A percentile compares a stretch with the other conserved stretches of the same genome.
Evolutionary conservation across 2,888 invertebrate genomes (phyloP).

Genomic region (Zaprionus bogoriensis): DNA sequence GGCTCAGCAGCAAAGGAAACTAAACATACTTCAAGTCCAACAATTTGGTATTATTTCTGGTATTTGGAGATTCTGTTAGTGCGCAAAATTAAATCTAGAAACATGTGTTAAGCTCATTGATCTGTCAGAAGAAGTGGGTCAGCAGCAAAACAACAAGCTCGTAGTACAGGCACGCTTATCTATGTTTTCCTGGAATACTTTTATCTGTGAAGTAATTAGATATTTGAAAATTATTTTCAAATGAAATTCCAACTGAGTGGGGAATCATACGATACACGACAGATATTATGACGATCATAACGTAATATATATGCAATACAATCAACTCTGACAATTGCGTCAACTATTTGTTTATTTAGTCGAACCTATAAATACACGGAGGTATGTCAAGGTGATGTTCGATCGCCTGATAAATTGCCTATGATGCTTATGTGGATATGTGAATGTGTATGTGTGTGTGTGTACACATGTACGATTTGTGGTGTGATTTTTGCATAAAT

Average conservation of each 20-base stretch:
- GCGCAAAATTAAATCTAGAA: neutral
- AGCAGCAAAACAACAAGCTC: too few species aligned
- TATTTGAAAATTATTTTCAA: neutral
- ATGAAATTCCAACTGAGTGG: neutral
- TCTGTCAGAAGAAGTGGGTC: neutral
- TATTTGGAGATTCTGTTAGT: neutral
- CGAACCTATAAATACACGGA: conserved; percentile 48
- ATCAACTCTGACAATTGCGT: conserved; percentile 44
- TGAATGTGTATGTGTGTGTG: conserved; percentile 15
- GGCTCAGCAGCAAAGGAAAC: conserved; percentile 12
- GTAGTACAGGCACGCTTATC: too few species aligned
- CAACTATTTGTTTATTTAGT: conserved; percentile 50
- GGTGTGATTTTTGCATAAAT: conserved; percentile 49
- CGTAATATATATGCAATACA: conserved; percentile 18
- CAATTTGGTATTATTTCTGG: conserved; percentile 13
- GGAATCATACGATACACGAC: conserved; percentile 24
- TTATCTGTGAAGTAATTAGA: too few species aligned
- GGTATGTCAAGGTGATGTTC: conserved; percentile 78
- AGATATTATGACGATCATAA: conserved; percentile 13
- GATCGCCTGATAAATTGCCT: conserved; percentile 54
- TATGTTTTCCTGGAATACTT: too few species aligned
- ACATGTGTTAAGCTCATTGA: conserved; percentile 1
- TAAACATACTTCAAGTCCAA: conserved; percentile 32
- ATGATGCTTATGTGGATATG: conserved; percentile 40
- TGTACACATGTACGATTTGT: conserved; percentile 20